Conservation (phyloP, 30 jellyfish, hydroid and myxozoan species). For the Rhopilema esculentum region DNA sequence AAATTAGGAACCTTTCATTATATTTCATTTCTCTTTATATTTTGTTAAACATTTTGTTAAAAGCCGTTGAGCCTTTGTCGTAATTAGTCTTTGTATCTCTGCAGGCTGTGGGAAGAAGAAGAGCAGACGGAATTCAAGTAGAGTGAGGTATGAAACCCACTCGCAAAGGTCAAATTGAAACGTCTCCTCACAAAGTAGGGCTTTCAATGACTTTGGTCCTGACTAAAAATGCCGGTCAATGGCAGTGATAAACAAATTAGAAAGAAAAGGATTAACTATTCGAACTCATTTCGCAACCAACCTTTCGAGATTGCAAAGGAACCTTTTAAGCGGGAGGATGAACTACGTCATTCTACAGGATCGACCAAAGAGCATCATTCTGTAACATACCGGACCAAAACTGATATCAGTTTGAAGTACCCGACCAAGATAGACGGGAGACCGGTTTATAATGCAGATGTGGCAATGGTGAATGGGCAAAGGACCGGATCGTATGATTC, state of each 20-base stretch:
- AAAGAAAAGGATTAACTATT: conserved; percentile 58
- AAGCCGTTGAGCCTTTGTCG: no score
- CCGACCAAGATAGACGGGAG: conserved; percentile 18
- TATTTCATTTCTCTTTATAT: no score
- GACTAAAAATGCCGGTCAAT: conserved; percentile 9
- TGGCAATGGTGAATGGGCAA: conserved; percentile 35
- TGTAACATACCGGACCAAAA: conserved; percentile 3
- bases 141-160: background rate
- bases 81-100: no score
- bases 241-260: conserved; percentile 55
- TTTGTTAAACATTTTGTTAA: no score
- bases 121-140: no score
- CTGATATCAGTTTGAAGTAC: conserved; percentile 27
- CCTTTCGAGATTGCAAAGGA: conserved; percentile 28
- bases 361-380: conserved; percentile 72
- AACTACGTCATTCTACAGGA: conserved; percentile 88
- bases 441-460: conserved; percentile 32
- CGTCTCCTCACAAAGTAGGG: background rate
- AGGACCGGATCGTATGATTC: conserved; percentile 53
- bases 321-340: conserved; percentile 78
- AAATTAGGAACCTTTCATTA: no score
- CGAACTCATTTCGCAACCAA: conserved; percentile 71
- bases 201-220: background rate
- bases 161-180: background rate
- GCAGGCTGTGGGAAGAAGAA: background rate